These are phyloP conservation scores for Crocallis elinguaria DNA, from an alignment of 2,888 invertebrate species.

Conservation along the genomic window DNA sequence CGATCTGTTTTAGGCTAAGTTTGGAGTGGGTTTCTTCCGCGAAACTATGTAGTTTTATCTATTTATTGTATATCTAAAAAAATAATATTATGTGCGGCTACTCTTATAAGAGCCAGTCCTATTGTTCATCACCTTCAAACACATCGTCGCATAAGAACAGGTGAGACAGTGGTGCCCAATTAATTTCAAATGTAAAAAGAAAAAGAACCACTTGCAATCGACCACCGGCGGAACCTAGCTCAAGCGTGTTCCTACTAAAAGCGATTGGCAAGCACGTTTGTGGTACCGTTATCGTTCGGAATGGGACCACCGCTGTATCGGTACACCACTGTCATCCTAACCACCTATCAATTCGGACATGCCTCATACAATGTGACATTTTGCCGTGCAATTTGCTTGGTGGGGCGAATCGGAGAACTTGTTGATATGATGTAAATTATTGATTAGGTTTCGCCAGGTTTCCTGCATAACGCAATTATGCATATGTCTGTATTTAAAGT, in stretches of 20 bases:
- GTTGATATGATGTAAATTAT: constrained; percentile 10
- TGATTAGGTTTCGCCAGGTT: constrained; percentile 7
- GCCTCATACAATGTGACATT: constrained; percentile 44
- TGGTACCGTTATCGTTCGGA: constrained; percentile 71
- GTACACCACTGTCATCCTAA: constrained; percentile 53
- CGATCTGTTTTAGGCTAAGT: no score
- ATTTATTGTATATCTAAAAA: no score
- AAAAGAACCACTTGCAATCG: neutral
- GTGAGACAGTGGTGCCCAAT: no score
- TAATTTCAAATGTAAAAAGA: no score
- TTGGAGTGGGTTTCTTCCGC: no score
- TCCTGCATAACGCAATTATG: no score
- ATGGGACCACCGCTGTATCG: constrained; percentile 78
- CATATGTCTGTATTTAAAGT: no score
- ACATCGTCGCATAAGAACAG: no score
- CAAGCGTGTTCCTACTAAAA: neutral
- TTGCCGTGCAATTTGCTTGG: constrained; percentile 41
- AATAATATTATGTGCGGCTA: no score
- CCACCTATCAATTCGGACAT: constrained; percentile 49
- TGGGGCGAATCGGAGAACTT: constrained; percentile 9
- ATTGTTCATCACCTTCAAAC: no score
- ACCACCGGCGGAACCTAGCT: neutral
- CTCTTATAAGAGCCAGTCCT: no score
- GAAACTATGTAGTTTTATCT: no score
- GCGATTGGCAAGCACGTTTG: constrained; percentile 57